Evolutionary conservation across 2,797 vertebrate genomes (phyloP), one percentile per base, ranked within the genome.

Genomic region (Darevskia mixta): DNA sequence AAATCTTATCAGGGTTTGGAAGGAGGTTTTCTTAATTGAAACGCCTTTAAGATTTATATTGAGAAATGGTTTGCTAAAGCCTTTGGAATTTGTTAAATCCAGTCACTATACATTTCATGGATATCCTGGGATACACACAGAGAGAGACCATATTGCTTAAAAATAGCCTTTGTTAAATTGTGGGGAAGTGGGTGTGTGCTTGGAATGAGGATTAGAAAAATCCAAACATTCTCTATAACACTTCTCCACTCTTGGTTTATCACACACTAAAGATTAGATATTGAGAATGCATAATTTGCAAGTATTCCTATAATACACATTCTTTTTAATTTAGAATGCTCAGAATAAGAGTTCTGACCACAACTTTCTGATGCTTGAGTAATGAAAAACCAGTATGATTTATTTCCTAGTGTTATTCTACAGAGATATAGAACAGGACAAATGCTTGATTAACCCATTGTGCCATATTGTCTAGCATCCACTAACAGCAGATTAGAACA

Each of bases 1-100:
- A 35, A 64, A 87, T 81, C 49, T 81, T 81, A 73, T 32, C 49
- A 61, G 66, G 67, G 29, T 32, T 86, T 8, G n/a, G 76, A 79
- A 45, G 35, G 35, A 32, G 55, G 4, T 73, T 75, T 87, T 64
- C 23, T 82, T 72, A n/a, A 49, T 15, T 43, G 49, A 72, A 61
- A 61, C 73, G 72, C 67, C 27, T 43, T 73, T 64, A 77, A 58
- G 9, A 58, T 38, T 80, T 41, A 23, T 71, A 23, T 23, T 69
- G 66, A 71, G 27, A 38, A 81, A 64, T 66, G 27, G 15, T 66
- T 82, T 49, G 17, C 49, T 69, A 71, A n/a, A 71, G 41, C 41
- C n/a, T n/a, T 82, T 82, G 41, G 41, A 69, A 45, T 71, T 73
- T 29, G 55, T 61, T 86, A 18, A 61, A 72, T 41, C 35, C 6